Evolutionary conservation across 2,113 vertebrate genomes (phyloP), one percentile per base, ranked within the genome.

Genomic region (Mesocricetus auratus): DNA sequence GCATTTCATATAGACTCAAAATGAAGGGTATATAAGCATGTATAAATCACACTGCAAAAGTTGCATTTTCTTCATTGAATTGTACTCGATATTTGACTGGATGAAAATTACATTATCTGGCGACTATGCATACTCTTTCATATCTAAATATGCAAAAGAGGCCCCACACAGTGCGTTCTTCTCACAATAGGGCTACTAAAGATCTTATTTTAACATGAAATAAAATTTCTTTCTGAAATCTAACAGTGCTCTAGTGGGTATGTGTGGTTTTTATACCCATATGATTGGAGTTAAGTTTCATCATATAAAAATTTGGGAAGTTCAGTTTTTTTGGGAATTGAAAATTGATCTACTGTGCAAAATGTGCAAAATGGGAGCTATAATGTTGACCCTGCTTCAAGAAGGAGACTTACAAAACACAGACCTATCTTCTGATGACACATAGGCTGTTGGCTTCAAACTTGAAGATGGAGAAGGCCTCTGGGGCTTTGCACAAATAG

Each of bases 1-100:
- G 95, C 91, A 95, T 96, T 98, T 97, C 96, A 97, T 96, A 98
- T 93, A 98, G 96, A 98, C 96, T 97, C 79, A 98, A 98, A 96
- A 98, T 98, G 97, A 98, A 98, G 98, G 96, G 81, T 97, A 47
- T 97, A 95, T 92, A 96, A 87, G 91, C 73, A 78, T 95, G n/a
- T 98, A 98, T 98, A 98, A 97, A 98, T 98, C 97, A 93, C 53
- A 74, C 90, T 89, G 94, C 74, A 89, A 97, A 98, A 94, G 86
- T 91, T 90, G 81, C 97, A 94, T 98, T 98, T 98, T 98, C 97
- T 90, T 95, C 96, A 75, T 79, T 93, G 91, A 96, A 96, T 89
- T 89, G 91, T 71, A 93, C 97, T 98, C 42, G 45, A 94, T 94
- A 93, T 97, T 97, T 97, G 97, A 93, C 58, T 96, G 77, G 64